Conservation (phyloP, 2,797 vertebrate species). For the Uromys caudimaculatus region DNA sequence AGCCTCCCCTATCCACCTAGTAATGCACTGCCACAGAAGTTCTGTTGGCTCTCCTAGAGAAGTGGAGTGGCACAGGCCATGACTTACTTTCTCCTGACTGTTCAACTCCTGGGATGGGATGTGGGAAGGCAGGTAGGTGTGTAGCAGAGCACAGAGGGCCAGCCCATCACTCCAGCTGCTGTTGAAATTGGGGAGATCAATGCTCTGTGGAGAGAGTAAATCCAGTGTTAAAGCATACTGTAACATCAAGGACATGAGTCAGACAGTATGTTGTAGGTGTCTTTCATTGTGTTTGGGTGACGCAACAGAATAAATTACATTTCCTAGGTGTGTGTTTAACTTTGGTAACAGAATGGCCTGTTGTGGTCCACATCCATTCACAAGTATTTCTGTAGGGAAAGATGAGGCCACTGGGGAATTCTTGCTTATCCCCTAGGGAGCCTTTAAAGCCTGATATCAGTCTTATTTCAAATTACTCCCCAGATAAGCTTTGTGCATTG, state of each 20-base stretch:
- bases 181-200: conserved; percentile 99
- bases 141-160: conserved; percentile 97
- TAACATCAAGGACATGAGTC: not conserved
- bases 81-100: too few species aligned
- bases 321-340: not conserved
- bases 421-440: not conserved
- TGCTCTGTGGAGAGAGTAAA: conserved; percentile 91
- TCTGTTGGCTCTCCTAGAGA: too few species aligned
- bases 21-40: too few species aligned
- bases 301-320: not conserved
- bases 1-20: too few species aligned
- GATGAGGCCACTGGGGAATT: not conserved
- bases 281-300: not conserved
- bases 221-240: not conserved
- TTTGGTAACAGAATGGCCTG: not conserved
- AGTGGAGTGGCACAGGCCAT: too few species aligned
- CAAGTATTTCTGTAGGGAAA: not conserved
- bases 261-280: not conserved
- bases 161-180: conserved; percentile 99
- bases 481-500: not conserved
- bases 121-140: conserved; percentile 97
- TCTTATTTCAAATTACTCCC: too few species aligned
- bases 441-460: not conserved
- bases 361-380: not conserved
- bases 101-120: conserved; percentile 98